Conservation (phyloP, 2,888 invertebrate species). For the Philopedon plagiatum region DNA sequence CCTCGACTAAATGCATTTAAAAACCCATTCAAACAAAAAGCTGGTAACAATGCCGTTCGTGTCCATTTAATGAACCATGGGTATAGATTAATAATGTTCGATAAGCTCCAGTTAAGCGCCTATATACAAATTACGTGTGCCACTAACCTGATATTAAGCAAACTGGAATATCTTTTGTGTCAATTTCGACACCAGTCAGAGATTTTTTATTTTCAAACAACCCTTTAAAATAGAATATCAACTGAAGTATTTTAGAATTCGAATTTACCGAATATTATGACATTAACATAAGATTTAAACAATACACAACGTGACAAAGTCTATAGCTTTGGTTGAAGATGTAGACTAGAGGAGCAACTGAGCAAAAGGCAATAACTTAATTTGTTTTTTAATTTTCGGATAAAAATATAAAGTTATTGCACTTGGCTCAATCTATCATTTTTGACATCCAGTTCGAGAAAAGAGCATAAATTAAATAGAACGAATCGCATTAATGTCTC, state of each 20-base stretch:
- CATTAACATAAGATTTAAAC: too few relatives aligned
- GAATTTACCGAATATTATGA: too few relatives aligned
- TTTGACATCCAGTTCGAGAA: too few relatives aligned
- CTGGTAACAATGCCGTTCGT: constrained; percentile 2
- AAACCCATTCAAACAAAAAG: neutral
- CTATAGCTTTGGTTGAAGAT: too few relatives aligned
- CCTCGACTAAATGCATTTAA: neutral
- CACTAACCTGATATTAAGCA: constrained; percentile 12
- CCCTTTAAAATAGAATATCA: neutral
- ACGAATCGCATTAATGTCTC: too few relatives aligned
- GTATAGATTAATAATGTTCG: constrained; percentile 13
- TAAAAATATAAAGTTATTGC: too few relatives aligned
- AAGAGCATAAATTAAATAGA: too few relatives aligned
- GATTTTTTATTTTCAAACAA: neutral
- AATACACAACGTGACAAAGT: too few relatives aligned
- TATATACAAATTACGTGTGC: neutral
- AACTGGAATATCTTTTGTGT: neutral
- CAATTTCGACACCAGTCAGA: neutral
- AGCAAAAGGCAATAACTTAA: too few relatives aligned
- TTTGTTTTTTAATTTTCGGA: too few relatives aligned
- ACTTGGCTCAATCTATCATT: too few relatives aligned
- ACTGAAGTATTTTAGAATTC: neutral
- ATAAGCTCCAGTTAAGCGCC: constrained; percentile 11
- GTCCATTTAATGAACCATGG: constrained; percentile 7
- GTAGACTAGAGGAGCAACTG: too few relatives aligned